Base-by-base conservation (phyloP, 2,113 vertebrate genomes). In the Solea solea region DNA sequence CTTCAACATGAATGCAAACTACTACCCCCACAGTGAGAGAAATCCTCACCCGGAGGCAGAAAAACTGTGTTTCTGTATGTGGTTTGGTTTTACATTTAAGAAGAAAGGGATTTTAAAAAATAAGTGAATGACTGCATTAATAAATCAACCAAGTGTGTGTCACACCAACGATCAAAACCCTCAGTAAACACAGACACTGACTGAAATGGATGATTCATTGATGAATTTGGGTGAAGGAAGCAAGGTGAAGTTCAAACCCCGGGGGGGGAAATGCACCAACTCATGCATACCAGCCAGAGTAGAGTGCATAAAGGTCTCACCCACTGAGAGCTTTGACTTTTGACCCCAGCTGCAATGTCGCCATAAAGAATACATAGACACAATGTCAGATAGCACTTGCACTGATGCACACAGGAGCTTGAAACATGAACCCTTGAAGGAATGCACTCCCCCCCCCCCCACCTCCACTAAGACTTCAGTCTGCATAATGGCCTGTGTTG, bases 341-440 rank as follows among this genome's bases (percentile, higher is more conserved):
- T 87, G 80, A 81, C 87, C 87, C 44, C 0, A 25, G 62, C 42
- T 2, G 28, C 74, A 69, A 78, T 60, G 61, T 39, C 59, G 27
- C 58, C 69, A 59, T 84, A 69, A 86, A 88, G 69, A 76, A 86
- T 68, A 80, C 15, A 62, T 15, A 51, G 53, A 73, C 68, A 64
- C 60, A 81, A 52, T 79, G 69, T 78, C 65, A 86, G 71, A 66
- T 55, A 71, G 55, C 39, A 44, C 63, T 74, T 58, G 73, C 65
- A 75, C 61, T 16, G 11, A 46, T n/a, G 25, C 56, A 78, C 74
- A 70, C 74, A 45, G 57, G 60, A 55, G 65, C 55, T 53, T 0
- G 85, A 84, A 92, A 93, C 66, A 46, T 44, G 85, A 92, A 53
- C 76, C 56, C 59, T 9, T 16, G 25, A 63, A 86, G 83, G 89